Percentiles rank a stretch among this genome's conserved stretches.
Evolutionary conservation across 2,113 vertebrate species (phyloP).

Genomic region (Petrocephalus microphthalmus): DNA sequence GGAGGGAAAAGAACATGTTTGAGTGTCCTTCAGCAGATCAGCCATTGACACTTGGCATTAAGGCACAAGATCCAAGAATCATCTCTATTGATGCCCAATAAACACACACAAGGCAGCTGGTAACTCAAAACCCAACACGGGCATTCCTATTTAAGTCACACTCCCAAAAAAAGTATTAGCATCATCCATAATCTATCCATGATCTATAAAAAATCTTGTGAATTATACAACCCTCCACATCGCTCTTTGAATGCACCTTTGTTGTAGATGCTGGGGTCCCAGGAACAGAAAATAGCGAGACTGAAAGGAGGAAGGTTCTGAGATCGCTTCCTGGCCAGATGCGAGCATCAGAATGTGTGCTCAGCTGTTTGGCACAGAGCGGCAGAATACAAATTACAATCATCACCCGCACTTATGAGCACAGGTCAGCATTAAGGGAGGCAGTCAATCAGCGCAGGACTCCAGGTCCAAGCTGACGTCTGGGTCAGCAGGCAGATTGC

Average conservation of each 20-base stretch:
- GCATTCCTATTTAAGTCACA: not conserved
- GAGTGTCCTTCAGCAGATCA: not conserved
- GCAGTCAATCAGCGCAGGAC: not conserved
- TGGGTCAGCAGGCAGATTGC: not conserved
- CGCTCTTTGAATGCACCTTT: conserved; percentile 11
- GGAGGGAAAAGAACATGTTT: not conserved
- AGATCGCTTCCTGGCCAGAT: conserved; percentile 25
- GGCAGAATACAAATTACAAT: conserved; percentile 20
- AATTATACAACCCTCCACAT: conserved; percentile 1
- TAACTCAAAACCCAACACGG: not conserved
- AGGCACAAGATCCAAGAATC: not conserved
- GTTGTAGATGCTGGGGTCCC: not conserved
- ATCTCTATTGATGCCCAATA: not conserved
- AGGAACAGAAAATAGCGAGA: not conserved
- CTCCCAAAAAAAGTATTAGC: not conserved
- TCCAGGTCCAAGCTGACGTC: not conserved
- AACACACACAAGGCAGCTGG: not conserved
- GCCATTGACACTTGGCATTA: not conserved
- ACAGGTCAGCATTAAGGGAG: conserved; percentile 2
- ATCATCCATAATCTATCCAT: conserved; percentile 5
- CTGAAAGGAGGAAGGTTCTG: not conserved
- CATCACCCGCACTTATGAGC: not conserved
- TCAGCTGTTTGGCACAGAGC: conserved; percentile 16
- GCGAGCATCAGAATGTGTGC: conserved; percentile 13
- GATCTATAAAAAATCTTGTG: not conserved